Conservation (phyloP, 2,888 invertebrate species). For the Julus scandinavius region DNA sequence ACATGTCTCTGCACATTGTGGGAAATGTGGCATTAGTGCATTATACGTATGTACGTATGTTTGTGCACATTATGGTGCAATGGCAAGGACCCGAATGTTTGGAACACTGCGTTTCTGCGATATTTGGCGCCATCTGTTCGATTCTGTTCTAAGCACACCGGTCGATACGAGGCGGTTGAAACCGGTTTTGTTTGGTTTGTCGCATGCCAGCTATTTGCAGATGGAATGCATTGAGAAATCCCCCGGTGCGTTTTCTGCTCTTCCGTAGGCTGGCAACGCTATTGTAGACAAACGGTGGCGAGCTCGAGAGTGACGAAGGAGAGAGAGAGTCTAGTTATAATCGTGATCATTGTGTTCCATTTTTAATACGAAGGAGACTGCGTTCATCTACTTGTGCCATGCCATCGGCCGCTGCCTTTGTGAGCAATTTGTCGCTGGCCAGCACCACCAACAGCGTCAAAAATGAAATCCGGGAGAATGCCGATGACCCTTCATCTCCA, state of each 20-base stretch:
- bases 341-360: neutral
- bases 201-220: neutral
- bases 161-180: conserved; percentile 11
- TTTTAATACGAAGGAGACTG: neutral
- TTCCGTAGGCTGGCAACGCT: neutral
- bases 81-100: no score
- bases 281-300: neutral
- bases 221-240: conserved; percentile 1
- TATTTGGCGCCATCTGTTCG: conserved; percentile 2
- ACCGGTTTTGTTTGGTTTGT: neutral
- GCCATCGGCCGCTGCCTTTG: conserved; percentile 44
- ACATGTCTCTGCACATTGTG: no score
- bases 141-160: neutral
- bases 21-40: no score
- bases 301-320: no score
- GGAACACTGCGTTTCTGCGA: neutral
- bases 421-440: conserved; percentile 48
- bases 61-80: no score
- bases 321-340: neutral
- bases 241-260: neutral
- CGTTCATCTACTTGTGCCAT: neutral
- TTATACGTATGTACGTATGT: no score
- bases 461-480: neutral
- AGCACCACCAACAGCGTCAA: conserved; percentile 5
- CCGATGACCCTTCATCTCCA: neutral